These are phyloP conservation scores for Aleiodes sp. DNA, from an alignment of 1,140 invertebrate species.

Conservation along the genomic window DNA sequence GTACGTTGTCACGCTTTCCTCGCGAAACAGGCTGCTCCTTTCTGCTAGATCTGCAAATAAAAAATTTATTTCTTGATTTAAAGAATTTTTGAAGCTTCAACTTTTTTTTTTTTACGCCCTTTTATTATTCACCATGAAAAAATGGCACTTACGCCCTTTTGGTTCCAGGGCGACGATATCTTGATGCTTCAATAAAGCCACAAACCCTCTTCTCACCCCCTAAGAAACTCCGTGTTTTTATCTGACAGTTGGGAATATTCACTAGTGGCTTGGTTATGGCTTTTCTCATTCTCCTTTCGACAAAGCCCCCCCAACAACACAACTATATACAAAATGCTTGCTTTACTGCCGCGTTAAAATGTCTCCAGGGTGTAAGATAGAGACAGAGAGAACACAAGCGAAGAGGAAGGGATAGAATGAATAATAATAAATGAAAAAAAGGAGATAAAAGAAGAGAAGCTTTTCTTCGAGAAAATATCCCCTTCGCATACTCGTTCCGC, in stretches of 20 bases:
- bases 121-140: no score
- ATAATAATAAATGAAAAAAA: not conserved
- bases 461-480: slow-evolving; percentile 8
- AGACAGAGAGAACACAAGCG: not conserved
- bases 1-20: slow-evolving; percentile 75
- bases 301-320: not conserved
- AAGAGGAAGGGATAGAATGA: not conserved
- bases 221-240: no score
- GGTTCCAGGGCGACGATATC: no score
- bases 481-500: not conserved
- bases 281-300: not conserved
- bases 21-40: slow-evolving; percentile 51
- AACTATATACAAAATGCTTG: slow-evolving; percentile 5
- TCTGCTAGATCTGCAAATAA: slow-evolving; percentile 53
- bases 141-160: no score
- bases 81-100: no score
- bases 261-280: not conserved
- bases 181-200: no score
- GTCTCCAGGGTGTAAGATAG: not conserved
- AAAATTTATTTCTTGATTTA: not conserved
- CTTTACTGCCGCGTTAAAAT: slow-evolving; percentile 12
- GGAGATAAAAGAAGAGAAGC: not conserved
- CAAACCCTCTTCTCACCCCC: no score
- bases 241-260: not conserved
- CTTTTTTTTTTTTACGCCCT: no score